Conservation (phyloP, 2,113 vertebrate genomes). For the Oxyura jamaicensis region DNA sequence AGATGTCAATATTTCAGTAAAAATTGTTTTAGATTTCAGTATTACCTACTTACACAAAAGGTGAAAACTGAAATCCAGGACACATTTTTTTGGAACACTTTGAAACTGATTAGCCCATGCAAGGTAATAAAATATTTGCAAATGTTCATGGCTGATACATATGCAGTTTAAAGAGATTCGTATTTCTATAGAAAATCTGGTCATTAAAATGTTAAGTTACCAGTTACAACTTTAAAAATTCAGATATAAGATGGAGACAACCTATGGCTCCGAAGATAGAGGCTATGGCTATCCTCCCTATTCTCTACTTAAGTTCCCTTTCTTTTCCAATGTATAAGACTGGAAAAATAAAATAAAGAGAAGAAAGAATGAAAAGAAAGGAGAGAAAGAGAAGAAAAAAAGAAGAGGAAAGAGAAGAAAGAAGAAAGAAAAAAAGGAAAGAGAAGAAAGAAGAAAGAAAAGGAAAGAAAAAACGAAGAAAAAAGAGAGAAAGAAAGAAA, state of each 20-base stretch:
- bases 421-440: no score
- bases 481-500: no score
- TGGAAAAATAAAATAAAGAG: background rate
- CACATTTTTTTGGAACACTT: background rate
- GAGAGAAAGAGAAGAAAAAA: no score
- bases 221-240: background rate
- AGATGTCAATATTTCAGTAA: conserved; percentile 27
- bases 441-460: background rate
- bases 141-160: background rate
- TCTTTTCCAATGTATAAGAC: background rate
- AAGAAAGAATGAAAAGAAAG: background rate
- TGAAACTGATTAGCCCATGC: background rate
- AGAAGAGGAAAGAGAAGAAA: background rate
- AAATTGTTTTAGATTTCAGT: background rate
- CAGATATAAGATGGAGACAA: rapidly evolving
- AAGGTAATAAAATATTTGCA: background rate
- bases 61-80: background rate
- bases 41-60: background rate
- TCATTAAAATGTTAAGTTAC: background rate
- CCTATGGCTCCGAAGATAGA: background rate
- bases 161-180: background rate
- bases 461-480: no score
- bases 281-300: background rate
- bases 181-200: background rate
- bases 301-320: background rate